These are phyloP conservation scores for Aphelenchoides besseyi DNA, from an alignment of 1,140 invertebrate species.

Conservation along the genomic window DNA sequence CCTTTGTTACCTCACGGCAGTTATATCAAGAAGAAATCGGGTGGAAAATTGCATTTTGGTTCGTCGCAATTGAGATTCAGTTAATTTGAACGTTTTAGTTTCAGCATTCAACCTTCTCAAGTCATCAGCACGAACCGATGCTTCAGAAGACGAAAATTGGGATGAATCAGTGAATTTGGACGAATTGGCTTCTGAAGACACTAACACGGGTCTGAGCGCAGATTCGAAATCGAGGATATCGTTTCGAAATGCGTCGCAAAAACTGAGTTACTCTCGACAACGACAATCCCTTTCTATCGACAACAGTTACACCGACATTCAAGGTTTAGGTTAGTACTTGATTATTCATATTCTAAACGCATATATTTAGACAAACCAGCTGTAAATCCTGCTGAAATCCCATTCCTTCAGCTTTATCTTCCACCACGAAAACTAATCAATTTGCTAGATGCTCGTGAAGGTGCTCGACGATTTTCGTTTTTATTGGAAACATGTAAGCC, in stretches of 20 bases:
- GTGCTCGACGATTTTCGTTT: constrained; percentile 80
- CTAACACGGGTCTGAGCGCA: not conserved
- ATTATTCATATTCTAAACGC: not conserved
- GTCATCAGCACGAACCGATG: constrained; percentile 29
- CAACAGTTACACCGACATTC: constrained; percentile 5
- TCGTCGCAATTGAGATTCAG: constrained; percentile 9
- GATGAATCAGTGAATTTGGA: constrained; percentile 39
- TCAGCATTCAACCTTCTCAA: constrained; percentile 52
- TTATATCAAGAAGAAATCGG: constrained; percentile 44
- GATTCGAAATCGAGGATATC: constrained; percentile 39
- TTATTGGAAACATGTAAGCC: constrained; percentile 89
- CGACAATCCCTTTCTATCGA: constrained; percentile 44
- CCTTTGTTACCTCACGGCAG: constrained; percentile 35
- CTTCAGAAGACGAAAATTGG: constrained; percentile 39
- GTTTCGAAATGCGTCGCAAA: constrained; percentile 40
- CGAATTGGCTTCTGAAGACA: constrained; percentile 29
- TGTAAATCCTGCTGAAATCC: constrained; percentile 12
- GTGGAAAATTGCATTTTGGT: constrained; percentile 59
- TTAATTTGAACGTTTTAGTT: constrained; percentile 35
- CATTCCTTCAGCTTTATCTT: constrained; percentile 37
- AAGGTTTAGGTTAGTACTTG: not conserved
- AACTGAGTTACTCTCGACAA: constrained; percentile 36
- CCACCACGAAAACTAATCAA: constrained; percentile 71
- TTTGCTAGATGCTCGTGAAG: constrained; percentile 72
- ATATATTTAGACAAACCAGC: not conserved